Evolutionary conservation across 1,140 invertebrate genomes (phyloP).

Genomic region (Aporrectodea caliginosa): DNA sequence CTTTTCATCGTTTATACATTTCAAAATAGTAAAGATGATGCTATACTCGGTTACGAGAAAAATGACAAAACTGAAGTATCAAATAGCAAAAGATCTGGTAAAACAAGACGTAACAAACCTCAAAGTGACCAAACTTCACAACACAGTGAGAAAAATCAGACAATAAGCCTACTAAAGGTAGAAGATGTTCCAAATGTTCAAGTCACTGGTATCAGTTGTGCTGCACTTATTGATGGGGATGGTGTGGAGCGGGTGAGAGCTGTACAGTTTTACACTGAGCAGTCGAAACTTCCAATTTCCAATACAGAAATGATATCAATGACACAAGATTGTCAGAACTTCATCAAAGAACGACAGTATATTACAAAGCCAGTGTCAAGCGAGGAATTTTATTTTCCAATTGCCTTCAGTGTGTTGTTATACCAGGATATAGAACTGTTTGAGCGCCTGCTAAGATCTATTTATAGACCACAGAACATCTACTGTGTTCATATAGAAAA

Average conservation of each 20-base stretch:
- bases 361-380: conserved; percentile 22
- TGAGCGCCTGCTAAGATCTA: conserved; percentile 42
- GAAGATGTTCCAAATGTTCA: conserved; percentile 12
- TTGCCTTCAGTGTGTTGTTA: conserved; percentile 29
- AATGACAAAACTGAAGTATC: too few species aligned
- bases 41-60: too few species aligned
- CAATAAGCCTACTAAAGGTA: background rate
- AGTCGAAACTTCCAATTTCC: background rate
- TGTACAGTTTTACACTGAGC: background rate
- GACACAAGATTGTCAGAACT: conserved; percentile 25
- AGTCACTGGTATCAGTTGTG: conserved; percentile 21
- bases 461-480: conserved; percentile 48
- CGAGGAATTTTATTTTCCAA: conserved; percentile 30
- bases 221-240: conserved; percentile 16
- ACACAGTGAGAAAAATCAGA: too few species aligned
- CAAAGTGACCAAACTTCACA: too few species aligned
- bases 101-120: too few species aligned
- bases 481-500: conserved; percentile 50
- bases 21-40: too few species aligned
- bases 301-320: background rate
- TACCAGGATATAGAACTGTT: conserved; percentile 29
- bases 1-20: too few species aligned
- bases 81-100: too few species aligned
- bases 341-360: conserved; percentile 18
- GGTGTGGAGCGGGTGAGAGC: background rate